Evolutionary conservation across 2,888 invertebrate species (phyloP), one percentile per base, ranked within the genome.

Genomic region (Dynastes tityus): DNA sequence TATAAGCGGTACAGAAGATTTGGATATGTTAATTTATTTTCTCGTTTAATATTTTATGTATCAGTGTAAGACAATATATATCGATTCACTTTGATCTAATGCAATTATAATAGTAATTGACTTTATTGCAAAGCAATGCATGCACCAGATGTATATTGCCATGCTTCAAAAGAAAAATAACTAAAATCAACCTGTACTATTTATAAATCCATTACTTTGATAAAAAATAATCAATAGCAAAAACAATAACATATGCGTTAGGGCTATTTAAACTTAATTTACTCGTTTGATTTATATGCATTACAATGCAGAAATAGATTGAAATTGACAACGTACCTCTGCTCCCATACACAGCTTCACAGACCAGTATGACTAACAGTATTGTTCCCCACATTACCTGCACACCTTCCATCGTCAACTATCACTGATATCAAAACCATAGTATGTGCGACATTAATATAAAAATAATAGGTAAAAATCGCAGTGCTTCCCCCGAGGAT

Each of bases 401-500:
- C n/a, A 74, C 73, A 61, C 37, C 40, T 63, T 45, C 73, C 73
- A 61, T 61, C 22, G 40, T n/a, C 45, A n/a, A 40, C 27, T 6
- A 45, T 27, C 29, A 74, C 73, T 74, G 27, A 61, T 45, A 27
- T 49, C 37, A 27, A 22, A 58, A 40, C 37, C 1, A 13, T 27
- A 29, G 22, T 22, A 29, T 13, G 6, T 16, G 27, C 45, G 22
- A 58, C 55, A 74, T 63, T 61, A 61, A 74, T 74, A 22, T 74
- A 61, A 61, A 74, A 68, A 68, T 68, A 68, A 61, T 61, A 45
- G 45, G 55, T 13, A 49, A 61, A 55, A 63, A 45, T n/a, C 61
- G 37, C 61, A 58, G 73, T 37, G 45, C 11, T 74, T 74, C 73
- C 32, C 73, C 73, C 49, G 4, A 27, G 29, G 51, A 74, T 40